Conservation (phyloP, 2,797 vertebrate genomes). For the Typhlichthys subterraneus region DNA sequence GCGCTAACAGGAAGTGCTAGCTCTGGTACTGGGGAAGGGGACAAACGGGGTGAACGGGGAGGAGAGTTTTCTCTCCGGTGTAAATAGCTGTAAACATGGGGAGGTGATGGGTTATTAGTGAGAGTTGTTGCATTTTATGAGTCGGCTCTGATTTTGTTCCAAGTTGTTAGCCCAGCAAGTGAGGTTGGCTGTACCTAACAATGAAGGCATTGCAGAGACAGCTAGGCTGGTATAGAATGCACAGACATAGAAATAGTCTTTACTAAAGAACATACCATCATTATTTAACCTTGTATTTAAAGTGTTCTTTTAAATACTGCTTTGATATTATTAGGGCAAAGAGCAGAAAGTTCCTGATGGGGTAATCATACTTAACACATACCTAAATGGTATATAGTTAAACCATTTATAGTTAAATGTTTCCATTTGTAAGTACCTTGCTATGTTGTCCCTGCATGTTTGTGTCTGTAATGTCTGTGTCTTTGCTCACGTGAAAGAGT, state of each 20-base stretch:
- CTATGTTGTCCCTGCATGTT: slow-evolving; percentile 30
- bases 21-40: slow-evolving; percentile 55
- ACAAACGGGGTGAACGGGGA: slow-evolving; percentile 42
- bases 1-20: slow-evolving; percentile 82
- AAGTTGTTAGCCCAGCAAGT: slow-evolving; percentile 14
- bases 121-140: slow-evolving; percentile 38
- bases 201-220: slow-evolving; percentile 15
- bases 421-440: slow-evolving; percentile 19
- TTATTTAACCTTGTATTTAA: too few relatives aligned
- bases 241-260: background rate
- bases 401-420: slow-evolving; percentile 37
- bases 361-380: background rate
- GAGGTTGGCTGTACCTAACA: background rate
- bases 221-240: slow-evolving; percentile 3
- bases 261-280: too few relatives aligned
- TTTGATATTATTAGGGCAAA: slow-evolving; percentile 49
- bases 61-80: slow-evolving; percentile 59
- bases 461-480: slow-evolving; percentile 39
- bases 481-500: slow-evolving; percentile 46
- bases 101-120: slow-evolving; percentile 52
- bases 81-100: slow-evolving; percentile 75
- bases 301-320: slow-evolving; percentile 38
- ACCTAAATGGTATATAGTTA: too few relatives aligned
- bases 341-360: slow-evolving; percentile 11
- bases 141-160: slow-evolving; percentile 32